A percentile compares a stretch with the other conserved stretches of the same genome.
Conservation (phyloP, 2,888 invertebrate species). For the Cordylochernes scorpioides region DNA sequence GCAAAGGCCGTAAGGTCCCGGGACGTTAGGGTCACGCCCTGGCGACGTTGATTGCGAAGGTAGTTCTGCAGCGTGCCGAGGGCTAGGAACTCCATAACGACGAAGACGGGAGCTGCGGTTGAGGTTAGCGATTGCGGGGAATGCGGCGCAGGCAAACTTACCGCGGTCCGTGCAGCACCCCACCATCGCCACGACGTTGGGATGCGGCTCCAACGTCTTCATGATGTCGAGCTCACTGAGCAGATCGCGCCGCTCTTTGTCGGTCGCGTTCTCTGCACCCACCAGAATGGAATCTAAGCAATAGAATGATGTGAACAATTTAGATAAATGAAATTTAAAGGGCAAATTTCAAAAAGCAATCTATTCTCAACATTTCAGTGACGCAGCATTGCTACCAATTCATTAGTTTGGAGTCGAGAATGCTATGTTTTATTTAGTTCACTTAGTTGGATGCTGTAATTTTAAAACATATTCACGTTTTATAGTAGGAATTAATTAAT, state of each 20-base stretch:
- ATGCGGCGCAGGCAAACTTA: too few relatives aligned
- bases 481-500: too few relatives aligned
- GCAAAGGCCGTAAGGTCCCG: slow-evolving; percentile 50
- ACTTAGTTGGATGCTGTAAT: too few relatives aligned
- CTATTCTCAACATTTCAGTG: too few relatives aligned
- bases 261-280: slow-evolving; percentile 36
- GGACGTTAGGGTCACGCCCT: slow-evolving; percentile 31
- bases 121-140: too few relatives aligned
- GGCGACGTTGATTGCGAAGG: slow-evolving; percentile 37
- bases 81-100: slow-evolving; percentile 63
- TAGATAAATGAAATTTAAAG: too few relatives aligned
- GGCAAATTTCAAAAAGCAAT: too few relatives aligned
- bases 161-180: slow-evolving; percentile 60
- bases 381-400: too few relatives aligned
- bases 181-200: slow-evolving; percentile 49
- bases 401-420: too few relatives aligned
- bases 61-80: slow-evolving; percentile 50
- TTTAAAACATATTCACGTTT: too few relatives aligned
- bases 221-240: slow-evolving; percentile 45
- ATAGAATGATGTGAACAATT: too few relatives aligned
- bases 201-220: slow-evolving; percentile 53
- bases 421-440: too few relatives aligned
- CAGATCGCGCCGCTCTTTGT: slow-evolving; percentile 46
- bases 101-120: slow-evolving; percentile 53
- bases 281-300: neutral